These are phyloP conservation scores for Psittacus erithacus DNA, from an alignment of 2,113 vertebrate species.

Conservation along the genomic window DNA sequence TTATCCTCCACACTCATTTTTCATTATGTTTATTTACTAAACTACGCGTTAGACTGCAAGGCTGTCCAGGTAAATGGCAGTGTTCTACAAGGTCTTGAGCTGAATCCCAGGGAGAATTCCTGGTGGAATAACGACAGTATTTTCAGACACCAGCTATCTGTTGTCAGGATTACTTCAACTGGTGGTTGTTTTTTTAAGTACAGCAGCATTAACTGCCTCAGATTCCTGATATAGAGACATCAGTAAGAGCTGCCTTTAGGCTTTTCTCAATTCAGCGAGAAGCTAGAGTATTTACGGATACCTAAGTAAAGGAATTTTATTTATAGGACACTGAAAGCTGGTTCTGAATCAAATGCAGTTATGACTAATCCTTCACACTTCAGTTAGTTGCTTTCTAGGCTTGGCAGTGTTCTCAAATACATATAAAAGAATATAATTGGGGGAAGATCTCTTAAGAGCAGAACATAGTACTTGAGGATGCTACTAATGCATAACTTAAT, in stretches of 20 bases:
- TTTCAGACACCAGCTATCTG: neutral
- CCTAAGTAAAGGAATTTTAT: neutral
- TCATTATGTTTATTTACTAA: neutral
- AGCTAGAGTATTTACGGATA: slow-evolving; percentile 20
- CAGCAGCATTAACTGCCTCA: neutral
- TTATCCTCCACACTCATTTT: neutral
- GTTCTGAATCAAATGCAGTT: slow-evolving; percentile 17
- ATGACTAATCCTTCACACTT: slow-evolving; percentile 15
- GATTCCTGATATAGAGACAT: neutral
- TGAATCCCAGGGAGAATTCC: neutral
- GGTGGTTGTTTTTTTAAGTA: neutral
- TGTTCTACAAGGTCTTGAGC: neutral
- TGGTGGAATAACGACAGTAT: neutral
- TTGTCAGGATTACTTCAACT: neutral
- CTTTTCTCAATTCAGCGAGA: neutral
- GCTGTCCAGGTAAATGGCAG: neutral
- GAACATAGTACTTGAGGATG: neutral
- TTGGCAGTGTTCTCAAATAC: neutral
- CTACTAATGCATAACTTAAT: neutral
- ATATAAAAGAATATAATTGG: neutral
- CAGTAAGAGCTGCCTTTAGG: neutral
- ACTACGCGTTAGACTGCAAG: neutral
- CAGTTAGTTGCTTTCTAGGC: slow-evolving; percentile 6
- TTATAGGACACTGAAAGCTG: slow-evolving; percentile 5
- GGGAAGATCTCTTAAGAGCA: neutral